phyloP scores from a whole-genome alignment of 2,797 vertebrate genomes.

The Crocidura indochinensis region DNA sequence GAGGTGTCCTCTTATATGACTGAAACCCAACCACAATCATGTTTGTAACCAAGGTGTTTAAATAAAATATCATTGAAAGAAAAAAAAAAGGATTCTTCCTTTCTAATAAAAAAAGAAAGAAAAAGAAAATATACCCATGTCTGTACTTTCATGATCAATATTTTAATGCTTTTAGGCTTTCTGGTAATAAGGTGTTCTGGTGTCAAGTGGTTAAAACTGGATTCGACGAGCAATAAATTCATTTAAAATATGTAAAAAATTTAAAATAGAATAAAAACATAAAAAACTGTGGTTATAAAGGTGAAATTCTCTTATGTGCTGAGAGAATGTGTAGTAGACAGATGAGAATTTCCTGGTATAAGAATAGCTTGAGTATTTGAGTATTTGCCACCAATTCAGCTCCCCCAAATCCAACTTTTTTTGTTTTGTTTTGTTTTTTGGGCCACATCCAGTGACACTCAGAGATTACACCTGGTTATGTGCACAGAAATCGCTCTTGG shows the following conservation, averaged over 20 bases:
- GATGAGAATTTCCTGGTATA: not conserved
- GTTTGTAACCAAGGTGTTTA: too few species aligned
- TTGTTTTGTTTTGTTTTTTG: too few species aligned
- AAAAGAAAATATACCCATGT: not conserved
- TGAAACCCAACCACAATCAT: too few species aligned
- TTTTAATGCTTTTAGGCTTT: constrained; percentile 74
- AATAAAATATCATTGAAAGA: too few species aligned
- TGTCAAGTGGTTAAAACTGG: constrained; percentile 81
- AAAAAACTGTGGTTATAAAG: not conserved
- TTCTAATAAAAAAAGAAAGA: too few species aligned
- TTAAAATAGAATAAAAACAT: too few species aligned
- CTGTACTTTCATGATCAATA: constrained; percentile 80
- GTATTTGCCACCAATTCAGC: fast-evolving
- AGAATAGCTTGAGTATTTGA: not conserved
- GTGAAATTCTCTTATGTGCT: not conserved
- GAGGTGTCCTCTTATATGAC: too few species aligned
- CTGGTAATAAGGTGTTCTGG: constrained; percentile 72
- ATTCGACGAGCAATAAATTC: constrained; percentile 83
- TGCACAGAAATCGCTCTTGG: too few species aligned
- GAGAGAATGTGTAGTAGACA: not conserved
- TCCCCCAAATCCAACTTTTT: too few species aligned
- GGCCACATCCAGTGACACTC: too few species aligned
- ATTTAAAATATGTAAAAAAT: constrained; percentile 87
- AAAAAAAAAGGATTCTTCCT: too few species aligned
- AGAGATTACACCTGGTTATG: too few species aligned